phyloP scores from a whole-genome alignment of 1,140 invertebrate genomes.

The Frieseomelitta varia region DNA sequence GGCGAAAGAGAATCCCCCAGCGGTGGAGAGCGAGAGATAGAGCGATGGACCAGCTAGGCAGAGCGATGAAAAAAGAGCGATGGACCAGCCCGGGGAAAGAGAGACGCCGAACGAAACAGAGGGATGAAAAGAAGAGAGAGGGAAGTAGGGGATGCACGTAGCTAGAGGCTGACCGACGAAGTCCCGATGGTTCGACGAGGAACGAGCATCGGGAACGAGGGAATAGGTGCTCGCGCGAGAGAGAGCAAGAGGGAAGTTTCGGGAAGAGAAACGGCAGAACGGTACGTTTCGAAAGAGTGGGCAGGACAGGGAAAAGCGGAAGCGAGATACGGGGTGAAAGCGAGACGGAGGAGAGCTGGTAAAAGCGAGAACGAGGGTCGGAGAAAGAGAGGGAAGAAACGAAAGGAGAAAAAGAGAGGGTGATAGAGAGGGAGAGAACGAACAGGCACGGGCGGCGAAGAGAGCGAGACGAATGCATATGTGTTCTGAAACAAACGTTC shows the following conservation, averaged over 20 bases:
- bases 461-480: conserved; percentile 68
- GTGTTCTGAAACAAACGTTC: conserved; percentile 80
- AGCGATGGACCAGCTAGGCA: not conserved
- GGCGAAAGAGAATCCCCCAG: conserved; percentile 51
- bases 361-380: conserved; percentile 12
- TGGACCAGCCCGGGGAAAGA: not conserved
- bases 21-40: not conserved
- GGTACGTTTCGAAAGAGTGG: conserved; percentile 20
- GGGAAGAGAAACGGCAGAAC: conserved; percentile 29
- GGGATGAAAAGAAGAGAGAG: conserved; percentile 21
- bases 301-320: conserved; percentile 33
- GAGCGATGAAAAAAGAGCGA: conserved; percentile 29
- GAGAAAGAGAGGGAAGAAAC: conserved; percentile 22
- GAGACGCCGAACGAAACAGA: not conserved
- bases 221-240: not conserved
- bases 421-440: conserved; percentile 43
- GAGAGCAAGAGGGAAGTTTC: conserved; percentile 16
- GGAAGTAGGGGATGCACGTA: conserved; percentile 40
- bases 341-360: conserved; percentile 20
- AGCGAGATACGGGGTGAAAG: conserved; percentile 4
- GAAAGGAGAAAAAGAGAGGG: conserved; percentile 47
- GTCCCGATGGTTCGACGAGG: conserved; percentile 29
- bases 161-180: conserved; percentile 2
- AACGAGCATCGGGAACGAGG: conserved; percentile 24
- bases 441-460: conserved; percentile 37